Conservation (phyloP, 2,113 vertebrate genomes). For the Carassius carassius region DNA sequence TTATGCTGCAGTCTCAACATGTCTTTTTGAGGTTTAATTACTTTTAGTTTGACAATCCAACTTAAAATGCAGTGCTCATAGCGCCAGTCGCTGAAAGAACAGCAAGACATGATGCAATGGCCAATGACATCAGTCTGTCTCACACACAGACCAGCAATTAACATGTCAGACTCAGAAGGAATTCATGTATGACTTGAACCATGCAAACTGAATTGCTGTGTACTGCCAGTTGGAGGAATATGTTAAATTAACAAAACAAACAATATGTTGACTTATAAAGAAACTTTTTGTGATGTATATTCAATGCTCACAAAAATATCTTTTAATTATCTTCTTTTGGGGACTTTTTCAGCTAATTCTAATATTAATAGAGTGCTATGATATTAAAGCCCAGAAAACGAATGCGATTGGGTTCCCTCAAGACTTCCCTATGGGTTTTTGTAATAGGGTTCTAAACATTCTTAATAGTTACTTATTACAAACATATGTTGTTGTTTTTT, state of each 20-base stretch:
- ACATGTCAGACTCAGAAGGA: neutral
- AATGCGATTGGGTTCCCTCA: neutral
- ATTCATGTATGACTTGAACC: neutral
- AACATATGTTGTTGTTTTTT: no score
- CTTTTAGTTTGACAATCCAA: neutral
- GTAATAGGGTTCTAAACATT: neutral
- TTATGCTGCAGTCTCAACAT: neutral
- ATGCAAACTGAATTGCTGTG: neutral
- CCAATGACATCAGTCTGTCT: neutral
- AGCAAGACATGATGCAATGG: neutral
- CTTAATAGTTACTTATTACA: neutral
- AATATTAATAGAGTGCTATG: neutral
- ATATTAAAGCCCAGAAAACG: neutral
- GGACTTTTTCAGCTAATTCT: neutral
- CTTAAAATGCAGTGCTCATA: neutral
- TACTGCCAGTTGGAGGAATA: neutral
- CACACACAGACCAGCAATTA: neutral
- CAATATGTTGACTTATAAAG: neutral
- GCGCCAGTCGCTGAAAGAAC: neutral
- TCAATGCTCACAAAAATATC: no score
- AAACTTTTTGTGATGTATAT: neutral
- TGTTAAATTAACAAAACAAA: neutral
- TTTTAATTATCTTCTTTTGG: neutral
- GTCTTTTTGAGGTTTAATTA: neutral
- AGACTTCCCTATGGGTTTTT: neutral